A percentile compares a stretch with the other conserved stretches of the same genome.
phyloP scores from a whole-genome alignment of 2,797 vertebrate species.

The Molossus molossus region DNA sequence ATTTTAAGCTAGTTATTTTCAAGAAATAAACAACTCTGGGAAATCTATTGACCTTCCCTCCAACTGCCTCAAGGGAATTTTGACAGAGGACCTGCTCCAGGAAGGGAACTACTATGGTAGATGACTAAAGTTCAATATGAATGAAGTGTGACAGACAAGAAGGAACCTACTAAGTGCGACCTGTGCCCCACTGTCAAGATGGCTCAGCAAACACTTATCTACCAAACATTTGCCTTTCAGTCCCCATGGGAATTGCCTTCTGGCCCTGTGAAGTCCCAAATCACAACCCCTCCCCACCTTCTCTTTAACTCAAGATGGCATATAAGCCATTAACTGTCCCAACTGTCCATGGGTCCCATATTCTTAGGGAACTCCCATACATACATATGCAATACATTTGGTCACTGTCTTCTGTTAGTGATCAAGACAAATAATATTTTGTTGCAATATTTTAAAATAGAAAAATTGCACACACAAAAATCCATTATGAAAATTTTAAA shows the following conservation, averaged over 20 bases:
- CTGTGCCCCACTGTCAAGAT: not conserved
- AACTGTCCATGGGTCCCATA: not conserved
- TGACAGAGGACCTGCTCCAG: not conserved
- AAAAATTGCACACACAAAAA: constrained; percentile 1
- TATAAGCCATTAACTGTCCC: not conserved
- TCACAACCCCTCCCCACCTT: not conserved
- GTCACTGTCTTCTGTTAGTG: not conserved
- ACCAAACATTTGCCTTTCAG: not conserved
- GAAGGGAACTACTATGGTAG: not conserved
- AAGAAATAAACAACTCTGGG: not conserved
- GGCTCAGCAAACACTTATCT: not conserved
- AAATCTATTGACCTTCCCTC: not conserved
- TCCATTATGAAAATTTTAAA: not conserved
- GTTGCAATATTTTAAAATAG: not conserved
- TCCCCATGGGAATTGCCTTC: not conserved
- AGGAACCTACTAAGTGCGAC: not conserved
- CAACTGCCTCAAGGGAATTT: not conserved
- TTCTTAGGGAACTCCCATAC: not conserved
- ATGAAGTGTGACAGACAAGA: not conserved
- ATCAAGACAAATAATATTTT: constrained; percentile 1
- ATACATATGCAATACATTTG: not conserved
- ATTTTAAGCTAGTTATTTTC: not conserved
- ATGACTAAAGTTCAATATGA: not conserved
- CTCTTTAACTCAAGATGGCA: not conserved
- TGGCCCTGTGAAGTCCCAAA: not conserved